Evolutionary conservation across 2,113 vertebrate species (phyloP).

Genomic region (Neotoma lepida): DNA sequence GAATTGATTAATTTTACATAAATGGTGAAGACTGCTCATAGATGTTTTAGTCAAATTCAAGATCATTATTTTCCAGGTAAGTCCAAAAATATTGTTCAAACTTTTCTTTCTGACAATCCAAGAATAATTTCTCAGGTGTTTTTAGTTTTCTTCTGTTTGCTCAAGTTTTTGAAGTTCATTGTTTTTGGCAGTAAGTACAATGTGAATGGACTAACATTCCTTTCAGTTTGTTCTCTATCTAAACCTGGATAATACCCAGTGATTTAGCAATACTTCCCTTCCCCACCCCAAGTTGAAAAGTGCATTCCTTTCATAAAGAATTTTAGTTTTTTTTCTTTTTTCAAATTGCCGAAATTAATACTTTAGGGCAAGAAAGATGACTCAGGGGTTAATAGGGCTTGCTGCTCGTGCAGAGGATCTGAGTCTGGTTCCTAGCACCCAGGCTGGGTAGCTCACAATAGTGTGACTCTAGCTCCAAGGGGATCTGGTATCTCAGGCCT

Average conservation of each 20-base stretch:
- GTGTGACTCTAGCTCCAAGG: background rate
- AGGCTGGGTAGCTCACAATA: background rate
- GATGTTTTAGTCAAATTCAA: conserved; percentile 45
- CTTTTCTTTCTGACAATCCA: conserved; percentile 24
- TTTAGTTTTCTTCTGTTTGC: background rate
- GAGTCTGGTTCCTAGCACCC: background rate
- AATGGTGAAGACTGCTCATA: conserved; percentile 21
- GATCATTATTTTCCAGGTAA: conserved; percentile 29
- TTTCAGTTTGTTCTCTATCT: conserved; percentile 4
- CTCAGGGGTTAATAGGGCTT: background rate
- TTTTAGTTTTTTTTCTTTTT: background rate
- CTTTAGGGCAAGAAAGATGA: background rate
- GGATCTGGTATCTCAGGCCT: background rate
- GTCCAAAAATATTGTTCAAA: conserved; percentile 40
- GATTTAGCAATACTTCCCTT: conserved; percentile 25
- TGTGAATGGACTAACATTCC: conserved; percentile 59
- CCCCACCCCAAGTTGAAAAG: conserved; percentile 22
- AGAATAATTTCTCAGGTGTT: conserved; percentile 33
- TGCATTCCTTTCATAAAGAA: conserved; percentile 61
- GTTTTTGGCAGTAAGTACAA: conserved; percentile 21
- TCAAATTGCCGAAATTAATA: conserved; percentile 58
- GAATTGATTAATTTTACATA: conserved; percentile 11
- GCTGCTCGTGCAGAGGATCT: background rate
- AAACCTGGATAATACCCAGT: conserved; percentile 24
- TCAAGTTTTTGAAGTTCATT: background rate